phyloP scores from a whole-genome alignment of 2,113 vertebrate species.

The Heptranchias perlo region DNA sequence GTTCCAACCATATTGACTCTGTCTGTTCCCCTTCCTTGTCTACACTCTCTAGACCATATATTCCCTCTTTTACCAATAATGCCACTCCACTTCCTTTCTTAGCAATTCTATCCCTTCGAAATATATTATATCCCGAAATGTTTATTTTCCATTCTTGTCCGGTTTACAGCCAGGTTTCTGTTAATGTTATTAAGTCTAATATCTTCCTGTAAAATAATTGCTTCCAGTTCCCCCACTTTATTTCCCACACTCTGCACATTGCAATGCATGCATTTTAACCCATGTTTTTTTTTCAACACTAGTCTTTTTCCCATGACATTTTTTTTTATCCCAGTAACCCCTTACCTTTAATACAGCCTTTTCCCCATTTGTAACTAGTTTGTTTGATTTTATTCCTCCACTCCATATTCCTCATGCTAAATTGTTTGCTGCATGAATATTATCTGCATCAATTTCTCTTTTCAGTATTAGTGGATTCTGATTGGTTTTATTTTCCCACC shows the following conservation, averaged over 20 bases:
- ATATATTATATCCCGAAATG: background rate
- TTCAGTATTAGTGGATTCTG: background rate
- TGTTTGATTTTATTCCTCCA: background rate
- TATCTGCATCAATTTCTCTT: background rate
- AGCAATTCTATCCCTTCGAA: background rate
- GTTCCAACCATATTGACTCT: background rate
- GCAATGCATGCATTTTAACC: background rate
- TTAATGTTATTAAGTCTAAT: background rate
- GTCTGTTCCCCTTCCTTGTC: background rate
- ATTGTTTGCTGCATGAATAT: background rate
- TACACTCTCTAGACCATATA: background rate
- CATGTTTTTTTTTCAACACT: background rate
- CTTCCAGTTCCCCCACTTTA: background rate
- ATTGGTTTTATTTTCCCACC: too few species aligned
- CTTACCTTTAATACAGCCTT: background rate
- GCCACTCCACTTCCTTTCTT: background rate
- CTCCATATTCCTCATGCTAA: background rate
- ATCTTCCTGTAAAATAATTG: background rate
- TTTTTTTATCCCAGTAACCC: background rate
- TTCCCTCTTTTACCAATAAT: background rate
- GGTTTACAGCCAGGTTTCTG: background rate
- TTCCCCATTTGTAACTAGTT: background rate
- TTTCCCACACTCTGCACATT: background rate
- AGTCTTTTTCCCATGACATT: background rate
- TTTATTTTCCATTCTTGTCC: background rate